These are phyloP conservation scores for Aradus depressus DNA, from an alignment of 2,888 invertebrate genomes.

Conservation along the genomic window DNA sequence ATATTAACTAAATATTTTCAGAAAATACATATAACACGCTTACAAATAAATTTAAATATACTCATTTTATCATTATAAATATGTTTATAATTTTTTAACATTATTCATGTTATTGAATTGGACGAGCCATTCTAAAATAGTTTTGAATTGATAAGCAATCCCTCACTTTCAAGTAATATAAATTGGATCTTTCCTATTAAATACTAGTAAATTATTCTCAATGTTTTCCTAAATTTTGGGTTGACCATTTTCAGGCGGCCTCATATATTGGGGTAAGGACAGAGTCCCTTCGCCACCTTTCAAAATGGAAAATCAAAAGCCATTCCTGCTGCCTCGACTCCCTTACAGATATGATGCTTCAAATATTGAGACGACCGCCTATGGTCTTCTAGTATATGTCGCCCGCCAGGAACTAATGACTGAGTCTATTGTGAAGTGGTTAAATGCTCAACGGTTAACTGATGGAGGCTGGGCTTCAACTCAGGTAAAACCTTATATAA, in stretches of 20 bases:
- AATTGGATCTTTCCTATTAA: too few species aligned
- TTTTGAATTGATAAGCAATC: too few species aligned
- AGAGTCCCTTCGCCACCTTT: slow-evolving; percentile 67
- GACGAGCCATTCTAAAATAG: too few species aligned
- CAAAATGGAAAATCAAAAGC: slow-evolving; percentile 83
- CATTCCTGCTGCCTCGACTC: slow-evolving; percentile 74
- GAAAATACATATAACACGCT: too few species aligned
- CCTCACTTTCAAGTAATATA: too few species aligned
- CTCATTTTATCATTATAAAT: too few species aligned
- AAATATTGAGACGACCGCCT: slow-evolving; percentile 87
- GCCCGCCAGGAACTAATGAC: slow-evolving; percentile 69
- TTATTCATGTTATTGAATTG: too few species aligned
- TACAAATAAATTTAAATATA: too few species aligned
- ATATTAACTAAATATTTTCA: too few species aligned
- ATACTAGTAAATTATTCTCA: too few species aligned
- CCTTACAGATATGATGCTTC: slow-evolving; percentile 81
- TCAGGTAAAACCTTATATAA: slow-evolving; percentile 41
- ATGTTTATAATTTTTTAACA: neutral
- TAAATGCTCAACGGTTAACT: slow-evolving; percentile 73
- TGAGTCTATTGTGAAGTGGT: slow-evolving; percentile 81
- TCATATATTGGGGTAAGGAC: slow-evolving; percentile 76
- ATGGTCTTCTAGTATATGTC: slow-evolving; percentile 79
- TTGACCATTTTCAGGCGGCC: slow-evolving; percentile 53
- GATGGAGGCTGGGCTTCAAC: slow-evolving; percentile 85
- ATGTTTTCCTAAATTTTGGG: too few species aligned